These are phyloP conservation scores for Ranitomeya imitator DNA, from an alignment of 2,113 vertebrate species.

Conservation along the genomic window DNA sequence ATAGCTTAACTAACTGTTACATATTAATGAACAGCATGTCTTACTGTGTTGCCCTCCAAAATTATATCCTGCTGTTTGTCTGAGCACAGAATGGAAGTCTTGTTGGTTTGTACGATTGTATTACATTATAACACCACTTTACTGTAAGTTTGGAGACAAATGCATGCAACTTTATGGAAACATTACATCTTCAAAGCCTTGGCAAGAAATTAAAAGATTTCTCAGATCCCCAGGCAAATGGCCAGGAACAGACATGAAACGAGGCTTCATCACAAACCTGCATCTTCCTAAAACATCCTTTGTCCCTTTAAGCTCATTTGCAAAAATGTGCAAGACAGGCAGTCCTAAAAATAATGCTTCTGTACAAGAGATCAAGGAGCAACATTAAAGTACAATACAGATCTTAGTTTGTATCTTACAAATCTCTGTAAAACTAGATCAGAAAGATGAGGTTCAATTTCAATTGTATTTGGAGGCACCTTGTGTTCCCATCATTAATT, in stretches of 20 bases:
- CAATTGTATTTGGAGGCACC: neutral
- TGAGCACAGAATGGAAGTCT: neutral
- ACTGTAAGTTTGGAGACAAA: slow-evolving; percentile 22
- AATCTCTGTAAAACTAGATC: neutral
- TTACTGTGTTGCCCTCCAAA: neutral
- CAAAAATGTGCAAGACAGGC: neutral
- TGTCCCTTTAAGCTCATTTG: neutral
- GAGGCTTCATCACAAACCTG: slow-evolving; percentile 18
- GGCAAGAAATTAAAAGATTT: slow-evolving; percentile 44
- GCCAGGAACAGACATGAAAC: slow-evolving; percentile 38
- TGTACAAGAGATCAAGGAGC: neutral
- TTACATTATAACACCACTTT: neutral
- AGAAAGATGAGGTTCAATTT: neutral
- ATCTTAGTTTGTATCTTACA: neutral
- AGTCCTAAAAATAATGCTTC: neutral
- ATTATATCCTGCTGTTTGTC: slow-evolving; percentile 6
- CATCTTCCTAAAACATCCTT: slow-evolving; percentile 12
- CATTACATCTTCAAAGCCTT: slow-evolving; percentile 43
- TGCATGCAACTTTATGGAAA: slow-evolving; percentile 21
- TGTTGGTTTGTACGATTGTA: neutral
- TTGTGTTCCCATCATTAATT: neutral
- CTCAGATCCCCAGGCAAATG: slow-evolving; percentile 18
- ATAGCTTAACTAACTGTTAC: neutral
- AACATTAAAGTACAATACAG: neutral
- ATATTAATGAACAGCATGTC: neutral